phyloP scores from a whole-genome alignment of 1,140 invertebrate species.

The Drosophila sechellia region DNA sequence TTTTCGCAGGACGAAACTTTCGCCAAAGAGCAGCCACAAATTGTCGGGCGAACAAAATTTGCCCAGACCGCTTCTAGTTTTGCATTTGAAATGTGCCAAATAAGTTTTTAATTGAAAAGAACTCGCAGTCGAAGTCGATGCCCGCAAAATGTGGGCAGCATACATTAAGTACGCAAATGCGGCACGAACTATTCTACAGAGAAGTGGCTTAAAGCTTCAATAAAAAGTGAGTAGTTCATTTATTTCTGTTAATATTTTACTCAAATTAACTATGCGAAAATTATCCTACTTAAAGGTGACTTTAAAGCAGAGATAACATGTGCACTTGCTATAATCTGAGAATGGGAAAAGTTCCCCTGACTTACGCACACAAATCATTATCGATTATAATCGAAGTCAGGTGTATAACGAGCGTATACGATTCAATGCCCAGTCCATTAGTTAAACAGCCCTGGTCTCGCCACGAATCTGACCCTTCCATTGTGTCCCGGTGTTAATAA shows the following conservation, averaged over 20 bases:
- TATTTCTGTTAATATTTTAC: no score
- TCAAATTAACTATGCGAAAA: no score
- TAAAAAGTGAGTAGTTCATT: no score
- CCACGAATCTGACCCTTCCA: slow-evolving; percentile 4
- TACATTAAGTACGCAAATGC: background rate
- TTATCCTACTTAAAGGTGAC: background rate
- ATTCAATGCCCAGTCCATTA: slow-evolving; percentile 67
- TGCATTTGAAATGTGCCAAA: slow-evolving; percentile 59
- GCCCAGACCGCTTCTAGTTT: slow-evolving; percentile 27
- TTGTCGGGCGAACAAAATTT: slow-evolving; percentile 46
- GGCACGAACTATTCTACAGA: background rate
- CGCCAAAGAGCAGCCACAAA: slow-evolving; percentile 34
- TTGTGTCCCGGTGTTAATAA: slow-evolving; percentile 50
- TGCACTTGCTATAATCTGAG: slow-evolving; percentile 20
- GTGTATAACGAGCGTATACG: slow-evolving; percentile 68
- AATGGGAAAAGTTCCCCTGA: slow-evolving; percentile 9
- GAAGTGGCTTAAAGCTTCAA: no score
- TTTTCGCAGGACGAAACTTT: slow-evolving; percentile 38
- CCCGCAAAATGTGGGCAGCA: slow-evolving; percentile 8
- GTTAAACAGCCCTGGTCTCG: slow-evolving; percentile 50
- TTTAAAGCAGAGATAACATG: background rate
- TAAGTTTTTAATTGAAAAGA: slow-evolving; percentile 62
- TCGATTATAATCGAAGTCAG: slow-evolving; percentile 61
- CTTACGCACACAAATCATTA: slow-evolving; percentile 51
- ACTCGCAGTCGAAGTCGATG: slow-evolving; percentile 27